Base-by-base conservation (phyloP, 2,888 invertebrate genomes). In the Lasioglossum villosulum region DNA sequence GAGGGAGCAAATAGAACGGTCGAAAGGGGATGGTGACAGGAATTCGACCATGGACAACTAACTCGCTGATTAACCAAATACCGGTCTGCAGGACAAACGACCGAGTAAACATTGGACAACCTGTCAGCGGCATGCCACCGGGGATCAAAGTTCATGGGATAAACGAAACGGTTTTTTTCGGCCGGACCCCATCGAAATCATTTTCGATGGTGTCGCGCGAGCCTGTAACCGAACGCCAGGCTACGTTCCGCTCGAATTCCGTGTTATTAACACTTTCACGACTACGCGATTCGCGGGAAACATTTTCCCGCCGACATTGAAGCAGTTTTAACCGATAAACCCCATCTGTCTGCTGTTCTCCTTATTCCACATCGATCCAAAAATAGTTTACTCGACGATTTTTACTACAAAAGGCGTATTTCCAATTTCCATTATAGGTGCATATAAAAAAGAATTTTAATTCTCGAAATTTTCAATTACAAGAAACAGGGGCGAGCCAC, bases 11-110 rank as follows among this genome's bases (percentile, higher is more conserved):
- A 86, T 75, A 80, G 83, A 83, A 75, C 48, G 83, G 63, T 71
- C 66, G 83, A 77, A 73, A 73, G 83, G 86, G 78, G 82, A 82
- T 82, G 87, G 87, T 87, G 88, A 81, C 90, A 87, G 85, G 83
- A 90, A 86, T 89, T 89, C 90, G 78, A 89, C 83, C 90, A 91
- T 89, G 90, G 92, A 91, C 92, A 92, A 91, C 91, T 92, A 93
- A 93, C 93, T 93, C 91, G 83, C 92, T 93, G 93, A 93, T 93
- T 93, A 93, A 92, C 91, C 92, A 92, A 93, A 93, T 92, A 91
- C 90, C 92, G 89, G 88, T 87, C 87, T 83, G 84, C 91, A 88
- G 89, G 90, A 92, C 91, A 89, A 92, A 91, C 90, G 91, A 86
- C 82, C 89, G 84, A 83, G 91, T 89, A 93, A 92, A 92, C 92